phyloP scores from a whole-genome alignment of 2,797 vertebrate species.

The Labeo calbasu region DNA sequence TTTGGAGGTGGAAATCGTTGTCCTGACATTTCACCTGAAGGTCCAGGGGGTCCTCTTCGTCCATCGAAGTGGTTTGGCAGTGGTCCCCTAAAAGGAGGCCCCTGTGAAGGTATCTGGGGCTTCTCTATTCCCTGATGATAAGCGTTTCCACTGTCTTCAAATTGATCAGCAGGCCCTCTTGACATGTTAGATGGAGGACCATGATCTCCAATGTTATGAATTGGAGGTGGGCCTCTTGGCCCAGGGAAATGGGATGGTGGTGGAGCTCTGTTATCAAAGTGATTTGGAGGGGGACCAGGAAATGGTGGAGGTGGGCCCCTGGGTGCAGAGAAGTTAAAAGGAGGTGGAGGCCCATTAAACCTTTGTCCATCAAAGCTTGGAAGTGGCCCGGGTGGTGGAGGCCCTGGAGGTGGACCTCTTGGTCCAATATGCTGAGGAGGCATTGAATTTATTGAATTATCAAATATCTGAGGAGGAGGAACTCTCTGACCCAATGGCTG shows the following conservation, averaged over 20 bases:
- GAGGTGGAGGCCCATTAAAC: conserved; percentile 84
- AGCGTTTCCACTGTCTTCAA: conserved; percentile 72
- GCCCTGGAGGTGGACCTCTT: conserved; percentile 79
- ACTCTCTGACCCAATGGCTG: conserved; percentile 75
- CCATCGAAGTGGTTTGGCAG: conserved; percentile 84
- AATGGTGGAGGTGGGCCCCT: conserved; percentile 84
- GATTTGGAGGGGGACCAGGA: conserved; percentile 71
- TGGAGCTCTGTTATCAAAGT: conserved; percentile 83
- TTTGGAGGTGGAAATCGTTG: conserved; percentile 77
- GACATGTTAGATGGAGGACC: conserved; percentile 75
- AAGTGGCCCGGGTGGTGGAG: conserved; percentile 58
- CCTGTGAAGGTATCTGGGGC: conserved; percentile 64
- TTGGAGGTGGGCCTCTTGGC: conserved; percentile 80
- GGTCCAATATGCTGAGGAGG: conserved; percentile 78
- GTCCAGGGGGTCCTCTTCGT: conserved; percentile 76
- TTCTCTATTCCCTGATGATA: conserved; percentile 76
- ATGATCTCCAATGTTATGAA: conserved; percentile 83
- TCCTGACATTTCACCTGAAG: conserved; percentile 72
- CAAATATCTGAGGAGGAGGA: conserved; percentile 85
- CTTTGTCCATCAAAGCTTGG: conserved; percentile 82
- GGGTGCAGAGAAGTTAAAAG: conserved; percentile 85
- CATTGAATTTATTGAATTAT: conserved; percentile 74
- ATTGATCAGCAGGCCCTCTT: conserved; percentile 80
- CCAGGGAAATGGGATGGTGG: conserved; percentile 82
- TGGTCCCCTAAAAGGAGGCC: conserved; percentile 73